phyloP scores from a whole-genome alignment of 2,797 vertebrate genomes.

The Echiichthys vipera region DNA sequence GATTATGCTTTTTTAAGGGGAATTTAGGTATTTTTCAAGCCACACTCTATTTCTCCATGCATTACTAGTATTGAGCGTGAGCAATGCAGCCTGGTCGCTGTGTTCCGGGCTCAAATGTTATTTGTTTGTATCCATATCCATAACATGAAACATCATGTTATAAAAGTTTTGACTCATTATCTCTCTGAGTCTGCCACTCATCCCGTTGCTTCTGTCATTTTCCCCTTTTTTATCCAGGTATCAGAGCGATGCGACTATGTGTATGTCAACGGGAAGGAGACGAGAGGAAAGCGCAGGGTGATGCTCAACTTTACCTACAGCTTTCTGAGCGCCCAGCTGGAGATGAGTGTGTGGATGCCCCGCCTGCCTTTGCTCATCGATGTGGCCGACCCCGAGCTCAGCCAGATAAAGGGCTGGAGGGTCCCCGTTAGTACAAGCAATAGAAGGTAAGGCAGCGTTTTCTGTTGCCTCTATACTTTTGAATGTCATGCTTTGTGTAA shows the following conservation, averaged over 20 bases:
- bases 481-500: neutral
- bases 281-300: constrained; percentile 86
- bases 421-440: constrained; percentile 85
- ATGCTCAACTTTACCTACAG: constrained; percentile 93
- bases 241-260: constrained; percentile 94
- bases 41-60: too few relatives aligned
- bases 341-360: constrained; percentile 92
- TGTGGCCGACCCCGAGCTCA: constrained; percentile 93
- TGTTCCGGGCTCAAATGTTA: too few relatives aligned
- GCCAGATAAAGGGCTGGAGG: constrained; percentile 95
- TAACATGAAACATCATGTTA: too few relatives aligned
- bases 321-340: constrained; percentile 90
- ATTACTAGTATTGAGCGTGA: too few relatives aligned
- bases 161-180: too few relatives aligned
- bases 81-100: too few relatives aligned
- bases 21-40: too few relatives aligned
- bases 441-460: constrained; percentile 77
- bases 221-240: constrained; percentile 79
- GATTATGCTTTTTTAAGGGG: too few relatives aligned
- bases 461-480: neutral
- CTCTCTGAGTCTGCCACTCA: neutral
- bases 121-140: too few relatives aligned
- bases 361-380: constrained; percentile 92
- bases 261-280: constrained; percentile 94
- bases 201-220: neutral